phyloP scores from a whole-genome alignment of 2,113 vertebrate genomes.

The Lagopus muta region DNA sequence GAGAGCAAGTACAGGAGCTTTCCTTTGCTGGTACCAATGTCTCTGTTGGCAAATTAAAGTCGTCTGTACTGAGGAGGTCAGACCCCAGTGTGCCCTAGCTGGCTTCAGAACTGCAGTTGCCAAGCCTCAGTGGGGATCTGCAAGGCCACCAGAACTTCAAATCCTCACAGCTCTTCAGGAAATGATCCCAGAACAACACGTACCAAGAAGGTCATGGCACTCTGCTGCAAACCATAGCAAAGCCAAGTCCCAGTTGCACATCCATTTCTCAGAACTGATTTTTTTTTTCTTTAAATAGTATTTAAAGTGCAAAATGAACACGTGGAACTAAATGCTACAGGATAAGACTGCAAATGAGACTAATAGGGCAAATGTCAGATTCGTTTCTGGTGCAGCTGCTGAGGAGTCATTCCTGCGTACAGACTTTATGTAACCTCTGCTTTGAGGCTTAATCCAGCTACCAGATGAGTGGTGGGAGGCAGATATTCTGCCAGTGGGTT shows the following conservation, averaged over 20 bases:
- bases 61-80: not conserved
- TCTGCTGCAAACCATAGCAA: not conserved
- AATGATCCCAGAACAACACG: not conserved
- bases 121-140: not conserved
- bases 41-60: not conserved
- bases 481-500: not conserved
- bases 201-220: not conserved
- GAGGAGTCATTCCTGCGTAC: not conserved
- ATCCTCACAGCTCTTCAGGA: accelerated
- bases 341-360: conserved; percentile 40
- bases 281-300: not conserved
- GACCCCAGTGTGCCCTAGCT: not conserved
- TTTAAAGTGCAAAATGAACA: conserved; percentile 20
- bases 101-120: not conserved
- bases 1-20: not conserved
- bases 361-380: conserved; percentile 39
- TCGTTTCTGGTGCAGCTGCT: not conserved
- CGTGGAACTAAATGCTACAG: not conserved
- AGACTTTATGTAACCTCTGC: not conserved
- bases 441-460: not conserved
- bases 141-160: not conserved
- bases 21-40: not conserved
- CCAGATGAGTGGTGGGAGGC: not conserved
- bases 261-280: not conserved
- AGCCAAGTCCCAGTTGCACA: not conserved